Evolutionary conservation across 2,113 vertebrate species (phyloP).

Genomic region (Cephalopholis sonnerati): DNA sequence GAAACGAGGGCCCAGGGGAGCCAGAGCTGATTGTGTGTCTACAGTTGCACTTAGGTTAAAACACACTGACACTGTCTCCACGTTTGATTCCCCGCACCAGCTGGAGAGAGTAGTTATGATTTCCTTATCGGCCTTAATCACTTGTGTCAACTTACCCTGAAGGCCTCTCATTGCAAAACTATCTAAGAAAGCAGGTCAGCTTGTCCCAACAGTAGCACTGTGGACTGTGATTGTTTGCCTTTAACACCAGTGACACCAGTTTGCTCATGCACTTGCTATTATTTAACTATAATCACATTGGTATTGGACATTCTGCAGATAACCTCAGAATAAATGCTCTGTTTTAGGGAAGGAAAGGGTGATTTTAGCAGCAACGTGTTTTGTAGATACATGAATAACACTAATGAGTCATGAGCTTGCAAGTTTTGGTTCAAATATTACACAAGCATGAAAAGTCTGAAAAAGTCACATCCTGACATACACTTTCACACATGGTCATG

Average conservation of each 20-base stretch:
- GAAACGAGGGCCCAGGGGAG: too few species aligned
- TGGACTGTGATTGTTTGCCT: background rate
- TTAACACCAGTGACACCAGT: background rate
- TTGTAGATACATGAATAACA: background rate
- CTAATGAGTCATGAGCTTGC: too few species aligned
- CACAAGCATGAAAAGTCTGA: background rate
- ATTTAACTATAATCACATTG: background rate
- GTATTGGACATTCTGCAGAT: background rate
- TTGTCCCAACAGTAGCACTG: background rate
- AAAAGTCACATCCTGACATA: slow-evolving; percentile 17
- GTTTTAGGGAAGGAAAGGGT: background rate
- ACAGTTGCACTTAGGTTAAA: background rate
- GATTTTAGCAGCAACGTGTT: background rate
- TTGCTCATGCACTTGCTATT: background rate
- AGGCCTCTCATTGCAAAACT: background rate
- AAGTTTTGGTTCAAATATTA: background rate
- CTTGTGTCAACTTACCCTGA: background rate
- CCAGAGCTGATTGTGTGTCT: too few species aligned
- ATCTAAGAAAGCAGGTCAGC: background rate
- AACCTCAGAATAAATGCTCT: background rate
- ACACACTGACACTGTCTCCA: background rate
- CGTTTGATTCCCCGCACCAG: background rate
- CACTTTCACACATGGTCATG: background rate
- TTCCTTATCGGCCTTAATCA: background rate
- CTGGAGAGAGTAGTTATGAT: background rate